These are phyloP conservation scores for Chionis minor DNA, from an alignment of 2,113 vertebrate genomes.

Conservation along the genomic window DNA sequence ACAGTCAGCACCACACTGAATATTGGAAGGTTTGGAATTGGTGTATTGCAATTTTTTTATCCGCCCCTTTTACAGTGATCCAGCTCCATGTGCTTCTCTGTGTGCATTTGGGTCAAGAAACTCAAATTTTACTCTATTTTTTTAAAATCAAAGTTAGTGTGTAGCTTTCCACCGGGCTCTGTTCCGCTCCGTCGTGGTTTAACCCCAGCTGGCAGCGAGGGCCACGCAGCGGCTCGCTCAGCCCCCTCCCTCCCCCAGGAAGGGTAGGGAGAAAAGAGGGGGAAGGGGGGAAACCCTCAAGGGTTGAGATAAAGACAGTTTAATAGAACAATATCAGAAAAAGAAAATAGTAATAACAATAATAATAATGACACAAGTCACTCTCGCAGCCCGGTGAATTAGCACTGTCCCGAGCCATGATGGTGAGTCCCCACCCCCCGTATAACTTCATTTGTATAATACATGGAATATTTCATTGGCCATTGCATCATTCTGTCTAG, in stretches of 20 bases:
- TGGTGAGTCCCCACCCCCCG: neutral
- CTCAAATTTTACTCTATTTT: too few species aligned
- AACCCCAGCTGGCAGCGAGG: neutral
- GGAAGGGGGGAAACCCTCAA: neutral
- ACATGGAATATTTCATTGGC: neutral
- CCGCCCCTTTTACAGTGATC: too few species aligned
- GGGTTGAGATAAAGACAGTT: neutral
- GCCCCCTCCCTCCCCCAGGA: too few species aligned
- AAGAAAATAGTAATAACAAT: neutral
- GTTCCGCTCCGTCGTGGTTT: neutral
- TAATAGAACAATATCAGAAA: neutral
- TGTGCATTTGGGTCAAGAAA: neutral
- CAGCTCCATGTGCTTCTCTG: neutral
- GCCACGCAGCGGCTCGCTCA: too few species aligned
- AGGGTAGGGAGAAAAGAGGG: neutral
- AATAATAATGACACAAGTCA: neutral
- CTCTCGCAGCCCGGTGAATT: neutral
- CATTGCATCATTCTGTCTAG: neutral
- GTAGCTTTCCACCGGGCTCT: neutral
- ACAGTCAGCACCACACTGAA: neutral
- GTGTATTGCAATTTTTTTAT: accelerated
- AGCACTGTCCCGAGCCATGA: neutral
- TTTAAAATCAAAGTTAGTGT: neutral
- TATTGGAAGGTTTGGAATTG: too few species aligned
- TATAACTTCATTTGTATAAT: neutral